Base-by-base conservation (phyloP, 2,888 invertebrate genomes). In the Synanthedon myopaeformis region DNA sequence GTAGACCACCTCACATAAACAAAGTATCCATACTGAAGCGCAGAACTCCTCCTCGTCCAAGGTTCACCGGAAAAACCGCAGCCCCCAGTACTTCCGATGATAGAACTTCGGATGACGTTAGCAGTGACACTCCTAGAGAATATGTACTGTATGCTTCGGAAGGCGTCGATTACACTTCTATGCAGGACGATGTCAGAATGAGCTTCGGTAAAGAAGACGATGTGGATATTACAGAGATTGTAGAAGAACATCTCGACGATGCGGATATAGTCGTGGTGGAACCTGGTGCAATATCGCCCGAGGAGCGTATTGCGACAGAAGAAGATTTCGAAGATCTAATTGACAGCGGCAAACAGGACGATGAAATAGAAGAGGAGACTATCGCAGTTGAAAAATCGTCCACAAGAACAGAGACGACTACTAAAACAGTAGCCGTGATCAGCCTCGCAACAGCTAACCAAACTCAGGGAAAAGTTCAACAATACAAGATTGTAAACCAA, bases 251-350 rank as follows among this genome's bases (percentile, higher is more conserved):
- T 58, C 61, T 89, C 12, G 89, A 91, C 58, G 90, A 90, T 55
- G 89, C 91, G 6, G 91, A 91, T 60, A 89, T 91, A 41, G 90
- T 92, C 0, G 88, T 91, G 4, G 89, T 91, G 0, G 91, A 91
- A 66, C 88, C 90, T 0, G 84, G 81, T 14, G 82, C 85, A 0
- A 90, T 90, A 61, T 90, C 91, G 1, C 90, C 91, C 0, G 91
- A 91, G 61, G 91, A 91, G 62, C 89, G 90, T 0, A 89, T 91
- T 56, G 89, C 90, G 0, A 91, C 91, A 0, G 90, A 90, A 60
- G 91, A 91, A 72, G 91, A 92, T 67, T 91, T 91, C 62, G 91
- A 91, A 63, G 90, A 91, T 58, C 71, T 91, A 17, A 92, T 91
- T 45, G 91, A 91, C 60, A 89, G 90, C 60, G 90, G 90, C 0